Base-by-base conservation (phyloP, 2,888 invertebrate genomes). In the Drosophila diplacantha region DNA sequence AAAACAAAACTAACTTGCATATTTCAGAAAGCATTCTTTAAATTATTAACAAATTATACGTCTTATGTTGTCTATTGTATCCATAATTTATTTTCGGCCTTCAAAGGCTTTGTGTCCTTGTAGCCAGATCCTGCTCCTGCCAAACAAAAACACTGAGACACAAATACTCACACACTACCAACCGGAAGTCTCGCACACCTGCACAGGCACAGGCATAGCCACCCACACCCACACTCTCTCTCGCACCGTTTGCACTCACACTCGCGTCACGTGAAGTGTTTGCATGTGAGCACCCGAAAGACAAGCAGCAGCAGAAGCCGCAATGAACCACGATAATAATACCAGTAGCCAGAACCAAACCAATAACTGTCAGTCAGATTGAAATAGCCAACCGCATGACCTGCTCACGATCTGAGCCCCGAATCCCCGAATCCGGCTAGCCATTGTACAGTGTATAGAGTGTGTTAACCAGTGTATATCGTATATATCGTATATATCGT, bases 221-320 rank as follows among this genome's bases (percentile, higher is more conserved):
- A 35, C 59, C 50, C 57, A 39, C 58, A 49, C 52, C 18, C 54
- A 61, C 43, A 59, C 54, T 61, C 60, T 61, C 59, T 52, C 51
- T 53, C 52, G 51, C 31, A 63, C 47, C 59, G 38, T 59, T 63
- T 44, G 18, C 46, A 44, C 47, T 34, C 53, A 56, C 59, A 59
- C 58, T 54, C 73, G 64, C 66, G 58, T 52, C 71, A 66, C 66
- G 58, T 64, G 61, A 69, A 73, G 70, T 54, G 71, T 76, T 82
- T 83, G 84, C 84, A 84, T 84, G 84, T 71, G 79, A 74, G 82
- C 81, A 76, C 83, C 71, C 50, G 44, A 67, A 70, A 51, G 55
- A 46, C 57, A 67, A 69, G 34, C 56, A 69, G 64, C 39, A 65
- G 18, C 44, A 31, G 29, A 18, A 44, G 44, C 43, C 26, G 16